A percentile compares a stretch with the other conserved stretches of the same genome.
These are phyloP conservation scores for Isurus oxyrinchus DNA, from an alignment of 2,113 vertebrate species.

Conservation along the genomic window DNA sequence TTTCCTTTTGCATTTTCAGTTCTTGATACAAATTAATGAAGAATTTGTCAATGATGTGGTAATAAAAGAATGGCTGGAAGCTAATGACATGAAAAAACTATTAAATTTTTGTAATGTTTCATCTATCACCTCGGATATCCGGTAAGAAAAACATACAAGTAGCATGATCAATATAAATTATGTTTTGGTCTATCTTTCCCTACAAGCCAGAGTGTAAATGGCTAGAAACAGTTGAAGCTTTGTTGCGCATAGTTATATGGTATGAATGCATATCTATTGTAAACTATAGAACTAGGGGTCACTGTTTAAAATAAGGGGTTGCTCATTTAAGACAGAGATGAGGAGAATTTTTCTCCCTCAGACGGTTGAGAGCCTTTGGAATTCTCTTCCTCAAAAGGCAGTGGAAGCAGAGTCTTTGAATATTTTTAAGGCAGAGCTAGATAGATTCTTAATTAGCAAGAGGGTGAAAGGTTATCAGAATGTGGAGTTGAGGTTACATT, in stretches of 20 bases:
- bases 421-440: too few species aligned
- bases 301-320: too few species aligned
- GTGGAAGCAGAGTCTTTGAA: too few species aligned
- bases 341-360: too few species aligned
- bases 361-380: too few species aligned
- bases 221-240: not conserved
- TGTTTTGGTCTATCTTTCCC: not conserved
- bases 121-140: constrained; percentile 89
- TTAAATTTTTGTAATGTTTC: constrained; percentile 77
- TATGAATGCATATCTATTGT: not conserved
- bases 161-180: not conserved
- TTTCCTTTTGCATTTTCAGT: constrained; percentile 55
- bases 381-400: too few species aligned
- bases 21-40: constrained; percentile 80
- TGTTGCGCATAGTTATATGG: not conserved
- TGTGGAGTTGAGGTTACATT: too few species aligned
- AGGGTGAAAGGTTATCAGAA: too few species aligned
- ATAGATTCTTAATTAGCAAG: too few species aligned
- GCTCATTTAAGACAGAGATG: too few species aligned
- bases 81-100: constrained; percentile 83
- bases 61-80: constrained; percentile 89
- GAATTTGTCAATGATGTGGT: constrained; percentile 77
- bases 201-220: not conserved
- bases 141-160: constrained; percentile 55
- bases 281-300: not conserved